These are phyloP conservation scores for Limanda limanda DNA, from an alignment of 2,113 vertebrate genomes.

Conservation along the genomic window DNA sequence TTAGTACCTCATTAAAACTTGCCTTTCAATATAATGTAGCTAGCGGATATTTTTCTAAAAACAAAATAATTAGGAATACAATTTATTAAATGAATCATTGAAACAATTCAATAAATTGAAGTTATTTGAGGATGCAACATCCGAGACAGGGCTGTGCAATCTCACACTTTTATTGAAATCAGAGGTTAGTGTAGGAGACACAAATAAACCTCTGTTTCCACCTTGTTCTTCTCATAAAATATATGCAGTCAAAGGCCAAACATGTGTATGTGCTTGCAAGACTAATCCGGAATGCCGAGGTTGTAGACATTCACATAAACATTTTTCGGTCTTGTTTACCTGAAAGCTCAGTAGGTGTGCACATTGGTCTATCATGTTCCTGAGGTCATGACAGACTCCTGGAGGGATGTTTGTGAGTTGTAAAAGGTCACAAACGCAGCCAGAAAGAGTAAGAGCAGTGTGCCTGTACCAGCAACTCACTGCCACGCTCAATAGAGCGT, in stretches of 20 bases:
- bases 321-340: conserved; percentile 36
- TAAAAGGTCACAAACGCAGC: conserved; percentile 60
- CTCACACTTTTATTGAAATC: not conserved
- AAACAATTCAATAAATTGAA: no score
- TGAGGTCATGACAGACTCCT: conserved; percentile 47
- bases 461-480: not conserved
- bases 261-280: conserved; percentile 11
- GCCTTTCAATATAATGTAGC: not conserved
- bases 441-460: conserved; percentile 27
- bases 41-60: not conserved
- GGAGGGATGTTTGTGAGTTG: conserved; percentile 37
- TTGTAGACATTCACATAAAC: conserved; percentile 20
- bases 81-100: not conserved
- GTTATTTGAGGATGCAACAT: no score
- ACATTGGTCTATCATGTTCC: conserved; percentile 31
- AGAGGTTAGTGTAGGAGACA: not conserved
- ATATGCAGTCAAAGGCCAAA: conserved; percentile 15
- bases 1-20: not conserved
- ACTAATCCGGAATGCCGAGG: conserved; percentile 22
- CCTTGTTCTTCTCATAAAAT: not conserved
- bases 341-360: conserved; percentile 26
- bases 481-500: conserved; percentile 2
- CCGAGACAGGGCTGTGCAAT: not conserved
- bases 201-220: not conserved
- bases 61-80: not conserved